Conservation (phyloP, 2,797 vertebrate genomes). For the Phoxinus dragarum region DNA sequence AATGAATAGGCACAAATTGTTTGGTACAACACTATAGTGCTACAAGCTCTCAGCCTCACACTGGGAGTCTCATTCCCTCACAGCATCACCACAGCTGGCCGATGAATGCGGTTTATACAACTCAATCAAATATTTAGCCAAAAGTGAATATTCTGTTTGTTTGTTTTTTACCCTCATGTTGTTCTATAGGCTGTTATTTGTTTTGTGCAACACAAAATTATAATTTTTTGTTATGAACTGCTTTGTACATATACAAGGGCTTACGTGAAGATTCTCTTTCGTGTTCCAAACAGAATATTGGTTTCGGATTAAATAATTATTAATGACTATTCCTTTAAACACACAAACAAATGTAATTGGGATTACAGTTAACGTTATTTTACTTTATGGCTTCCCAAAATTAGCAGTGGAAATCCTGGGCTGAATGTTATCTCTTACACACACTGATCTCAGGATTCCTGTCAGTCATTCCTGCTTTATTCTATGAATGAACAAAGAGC, state of each 20-base stretch:
- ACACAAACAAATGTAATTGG: conserved; percentile 1
- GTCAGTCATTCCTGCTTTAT: conserved; percentile 4
- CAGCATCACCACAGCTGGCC: conserved; percentile 16
- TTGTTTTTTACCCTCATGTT: background rate
- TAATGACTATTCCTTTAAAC: background rate
- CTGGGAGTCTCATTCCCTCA: conserved; percentile 3
- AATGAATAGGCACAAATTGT: conserved; percentile 61
- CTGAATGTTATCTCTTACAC: conserved; percentile 25
- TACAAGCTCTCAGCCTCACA: conserved; percentile 28
- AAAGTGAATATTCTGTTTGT: background rate
- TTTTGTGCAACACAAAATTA: background rate
- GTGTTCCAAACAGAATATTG: background rate
- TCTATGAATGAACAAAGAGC: conserved; percentile 24
- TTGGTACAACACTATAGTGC: conserved; percentile 40
- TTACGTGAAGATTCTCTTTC: no score
- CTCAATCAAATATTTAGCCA: background rate
- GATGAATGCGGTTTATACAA: background rate
- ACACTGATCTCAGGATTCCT: conserved; percentile 8
- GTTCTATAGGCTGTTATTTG: background rate
- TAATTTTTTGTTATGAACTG: background rate
- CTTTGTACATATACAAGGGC: background rate
- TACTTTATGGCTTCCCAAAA: background rate
- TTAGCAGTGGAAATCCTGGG: conserved; percentile 9
- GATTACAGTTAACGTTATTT: background rate
- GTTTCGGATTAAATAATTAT: no score